phyloP scores from a whole-genome alignment of 2,888 invertebrate species.

The Dorcus parallelipipedus region DNA sequence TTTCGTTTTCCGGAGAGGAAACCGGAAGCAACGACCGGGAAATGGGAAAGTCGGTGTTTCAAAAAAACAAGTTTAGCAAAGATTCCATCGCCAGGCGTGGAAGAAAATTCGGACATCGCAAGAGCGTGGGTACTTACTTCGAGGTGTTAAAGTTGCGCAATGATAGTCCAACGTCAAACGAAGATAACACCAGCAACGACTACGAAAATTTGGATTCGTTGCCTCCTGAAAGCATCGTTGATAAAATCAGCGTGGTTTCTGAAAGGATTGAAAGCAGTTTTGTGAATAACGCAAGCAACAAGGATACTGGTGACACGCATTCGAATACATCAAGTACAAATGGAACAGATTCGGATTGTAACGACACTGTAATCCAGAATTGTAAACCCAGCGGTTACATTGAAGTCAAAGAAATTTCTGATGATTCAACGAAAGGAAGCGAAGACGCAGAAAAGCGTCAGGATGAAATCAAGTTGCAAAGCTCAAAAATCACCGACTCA shows the following conservation, averaged over 20 bases:
- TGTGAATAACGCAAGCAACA: constrained; percentile 14
- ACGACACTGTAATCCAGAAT: constrained; percentile 20
- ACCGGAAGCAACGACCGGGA: constrained; percentile 28
- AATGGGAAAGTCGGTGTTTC: constrained; percentile 30
- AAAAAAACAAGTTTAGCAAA: constrained; percentile 40
- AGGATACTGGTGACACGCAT: constrained; percentile 5
- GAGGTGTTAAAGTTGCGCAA: constrained; percentile 46
- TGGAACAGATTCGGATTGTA: constrained; percentile 18
- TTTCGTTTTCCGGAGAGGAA: constrained; percentile 27
- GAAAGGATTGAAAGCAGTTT: constrained; percentile 57
- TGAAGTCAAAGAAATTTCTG: background rate
- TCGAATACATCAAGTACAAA: constrained; percentile 10
- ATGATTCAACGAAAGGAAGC: background rate
- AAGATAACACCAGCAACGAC: constrained; percentile 56
- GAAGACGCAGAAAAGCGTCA: background rate
- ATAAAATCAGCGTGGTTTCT: constrained; percentile 57
- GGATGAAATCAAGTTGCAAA: constrained; percentile 11
- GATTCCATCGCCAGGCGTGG: constrained; percentile 36
- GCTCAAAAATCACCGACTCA: constrained; percentile 47
- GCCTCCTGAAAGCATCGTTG: constrained; percentile 53
- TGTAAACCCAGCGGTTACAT: background rate
- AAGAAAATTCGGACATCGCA: constrained; percentile 39
- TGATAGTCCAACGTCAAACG: constrained; percentile 51
- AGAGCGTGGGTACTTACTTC: constrained; percentile 46
- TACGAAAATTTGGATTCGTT: constrained; percentile 44